Percentiles rank a stretch among this genome's conserved stretches.
These are phyloP conservation scores for Fragum fragum DNA, from an alignment of 2,888 invertebrate genomes.

Conservation along the genomic window DNA sequence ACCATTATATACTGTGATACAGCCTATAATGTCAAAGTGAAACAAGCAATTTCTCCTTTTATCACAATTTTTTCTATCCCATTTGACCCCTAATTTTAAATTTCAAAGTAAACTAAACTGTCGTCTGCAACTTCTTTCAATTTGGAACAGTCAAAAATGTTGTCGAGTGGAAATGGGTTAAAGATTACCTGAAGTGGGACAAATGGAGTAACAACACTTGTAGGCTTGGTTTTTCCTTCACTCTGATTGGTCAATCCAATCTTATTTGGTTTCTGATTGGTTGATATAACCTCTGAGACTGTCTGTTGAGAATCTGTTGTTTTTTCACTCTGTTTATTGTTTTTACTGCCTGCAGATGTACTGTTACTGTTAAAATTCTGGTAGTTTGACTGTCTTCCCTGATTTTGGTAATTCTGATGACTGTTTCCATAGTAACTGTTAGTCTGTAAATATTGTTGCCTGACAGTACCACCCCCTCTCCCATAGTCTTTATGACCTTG, in stretches of 20 bases:
- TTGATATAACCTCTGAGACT: not conserved
- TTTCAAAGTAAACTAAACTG: too few species aligned
- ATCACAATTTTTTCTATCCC: too few species aligned
- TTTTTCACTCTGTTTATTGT: slow-evolving; percentile 10
- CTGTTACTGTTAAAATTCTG: slow-evolving; percentile 11
- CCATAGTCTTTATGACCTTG: slow-evolving; percentile 39
- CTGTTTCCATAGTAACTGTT: slow-evolving; percentile 27
- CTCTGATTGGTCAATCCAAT: slow-evolving; percentile 11
- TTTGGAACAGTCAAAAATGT: too few species aligned
- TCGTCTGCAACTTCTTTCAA: too few species aligned
- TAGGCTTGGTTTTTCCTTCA: slow-evolving; percentile 59
- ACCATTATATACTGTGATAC: too few species aligned
- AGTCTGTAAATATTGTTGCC: slow-evolving; percentile 51
- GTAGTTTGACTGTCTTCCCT: slow-evolving; percentile 17
- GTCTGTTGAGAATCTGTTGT: slow-evolving; percentile 19
- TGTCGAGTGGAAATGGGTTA: too few species aligned
- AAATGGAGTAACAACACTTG: slow-evolving; percentile 66
- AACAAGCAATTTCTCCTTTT: too few species aligned
- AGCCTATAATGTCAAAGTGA: too few species aligned
- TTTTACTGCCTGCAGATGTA: not conserved
- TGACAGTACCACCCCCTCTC: slow-evolving; percentile 33
- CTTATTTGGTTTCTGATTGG: slow-evolving; percentile 49
- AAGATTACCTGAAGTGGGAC: slow-evolving; percentile 78
- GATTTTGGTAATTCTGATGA: slow-evolving; percentile 29
- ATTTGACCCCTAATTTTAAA: too few species aligned